These are phyloP conservation scores for Catharus fuscescens DNA, from an alignment of 2,113 vertebrate species.

Conservation along the genomic window DNA sequence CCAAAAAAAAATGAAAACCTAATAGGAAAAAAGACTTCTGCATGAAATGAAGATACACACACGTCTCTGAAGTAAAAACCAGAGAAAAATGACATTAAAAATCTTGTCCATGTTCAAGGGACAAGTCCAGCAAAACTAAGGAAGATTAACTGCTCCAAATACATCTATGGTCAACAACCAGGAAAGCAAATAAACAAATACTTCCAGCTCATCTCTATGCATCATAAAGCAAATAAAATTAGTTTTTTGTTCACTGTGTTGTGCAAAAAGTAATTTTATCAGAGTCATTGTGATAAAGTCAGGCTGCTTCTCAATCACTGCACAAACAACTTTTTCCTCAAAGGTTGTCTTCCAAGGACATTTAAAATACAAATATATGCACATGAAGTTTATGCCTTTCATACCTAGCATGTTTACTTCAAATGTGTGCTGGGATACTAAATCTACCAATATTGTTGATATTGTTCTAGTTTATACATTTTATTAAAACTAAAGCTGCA, in stretches of 20 bases:
- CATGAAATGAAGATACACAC: neutral
- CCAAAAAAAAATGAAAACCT: neutral
- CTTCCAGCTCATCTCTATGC: conserved; percentile 46
- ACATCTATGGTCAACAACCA: neutral
- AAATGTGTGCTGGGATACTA: neutral
- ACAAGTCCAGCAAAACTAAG: conserved; percentile 1
- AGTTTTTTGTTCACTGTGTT: conserved; percentile 44
- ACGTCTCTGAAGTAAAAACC: neutral
- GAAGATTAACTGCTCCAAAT: neutral
- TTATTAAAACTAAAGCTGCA: conserved; percentile 5
- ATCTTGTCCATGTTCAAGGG: neutral
- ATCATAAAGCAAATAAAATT: conserved; percentile 60
- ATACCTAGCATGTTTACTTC: neutral
- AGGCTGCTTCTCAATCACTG: conserved; percentile 28
- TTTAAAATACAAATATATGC: neutral
- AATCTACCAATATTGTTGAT: neutral
- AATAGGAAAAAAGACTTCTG: neutral
- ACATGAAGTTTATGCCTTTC: neutral
- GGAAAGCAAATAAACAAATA: conserved; percentile 19
- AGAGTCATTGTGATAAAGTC: conserved; percentile 15
- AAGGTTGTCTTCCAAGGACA: conserved; percentile 41
- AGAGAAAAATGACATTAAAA: neutral
- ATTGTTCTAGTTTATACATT: neutral
- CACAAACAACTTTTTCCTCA: conserved; percentile 4
- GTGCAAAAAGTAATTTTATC: conserved; percentile 46